Base-by-base conservation (phyloP, 2,113 vertebrate genomes). In the Platycercus adscitus region DNA sequence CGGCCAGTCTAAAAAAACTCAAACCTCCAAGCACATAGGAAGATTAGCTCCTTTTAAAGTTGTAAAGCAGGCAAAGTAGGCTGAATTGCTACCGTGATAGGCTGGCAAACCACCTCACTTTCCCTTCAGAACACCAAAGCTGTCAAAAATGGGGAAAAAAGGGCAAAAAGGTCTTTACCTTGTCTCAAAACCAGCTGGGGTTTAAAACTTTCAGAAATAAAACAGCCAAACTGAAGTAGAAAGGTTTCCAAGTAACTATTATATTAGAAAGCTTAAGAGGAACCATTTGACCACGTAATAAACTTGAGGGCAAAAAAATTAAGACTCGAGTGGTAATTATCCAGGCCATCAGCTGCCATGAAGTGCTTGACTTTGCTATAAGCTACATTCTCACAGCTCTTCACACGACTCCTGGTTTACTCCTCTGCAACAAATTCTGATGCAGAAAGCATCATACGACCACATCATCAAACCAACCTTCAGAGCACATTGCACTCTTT, bases 391-490 rank as follows among this genome's bases (percentile, higher is more conserved):
- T 43, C 14, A 0, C 4, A 39, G 41, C 24, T 15, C 44, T 87
- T 58, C 4, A 4, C n/a, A 61, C 1, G 3, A 44, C 37, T 71
- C 39, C 28, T 33, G 39, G 24, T 60, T 80, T 81, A 56, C 37
- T 55, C 47, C 37, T 84, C 50, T 52, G 33, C 50, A 88, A 50
- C 12, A 58, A 15, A 41, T 25, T 83, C 33, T 72, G 46, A 64
- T 1, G 16, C 53, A 69, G 44, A 25, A 24, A 77, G 44, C 20
- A 29, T 44, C 52, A 7, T 18, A 39, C 6, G 23, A 65, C 9
- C 0, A 0, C 5, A 46, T 3, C 52, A 82, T 19, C 44, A 69
- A 79, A 70, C 12, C 1, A 0, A 81, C 41, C 43, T 82, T 35
- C 66, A 53, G n/a, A 78, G 41, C 20, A 78, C 18, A 75, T 3